phyloP scores from a whole-genome alignment of 2,113 vertebrate species.

The Scartelaos histophorus region DNA sequence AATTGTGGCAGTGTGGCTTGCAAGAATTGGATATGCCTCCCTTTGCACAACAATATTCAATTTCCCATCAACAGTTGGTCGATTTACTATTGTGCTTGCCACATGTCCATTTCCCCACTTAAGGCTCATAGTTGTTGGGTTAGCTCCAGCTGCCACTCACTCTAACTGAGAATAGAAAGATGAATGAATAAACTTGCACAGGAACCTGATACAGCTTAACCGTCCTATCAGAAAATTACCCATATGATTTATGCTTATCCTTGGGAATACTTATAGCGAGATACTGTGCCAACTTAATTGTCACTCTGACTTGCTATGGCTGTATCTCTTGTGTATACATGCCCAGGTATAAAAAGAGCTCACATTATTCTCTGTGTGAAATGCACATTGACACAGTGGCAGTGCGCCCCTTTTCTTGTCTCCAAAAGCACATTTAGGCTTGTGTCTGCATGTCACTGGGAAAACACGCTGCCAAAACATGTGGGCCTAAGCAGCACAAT shows the following conservation, averaged over 20 bases:
- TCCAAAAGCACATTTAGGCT: constrained; percentile 11
- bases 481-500: constrained; percentile 47
- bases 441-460: constrained; percentile 8
- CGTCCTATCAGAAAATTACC: neutral
- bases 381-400: constrained; percentile 10
- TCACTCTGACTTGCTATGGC: constrained; percentile 1
- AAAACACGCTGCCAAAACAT: constrained; percentile 20
- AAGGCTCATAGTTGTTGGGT: neutral
- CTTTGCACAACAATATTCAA: neutral
- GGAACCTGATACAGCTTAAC: neutral
- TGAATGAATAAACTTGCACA: neutral
- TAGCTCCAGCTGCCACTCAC: neutral
- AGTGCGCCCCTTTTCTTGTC: constrained; percentile 3
- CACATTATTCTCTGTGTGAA: constrained; percentile 9
- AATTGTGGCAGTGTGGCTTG: neutral
- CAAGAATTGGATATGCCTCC: neutral
- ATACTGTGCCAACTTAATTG: neutral
- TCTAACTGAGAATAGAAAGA: neutral
- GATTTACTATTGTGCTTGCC: neutral
- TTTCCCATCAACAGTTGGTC: neutral
- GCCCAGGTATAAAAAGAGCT: constrained; percentile 5
- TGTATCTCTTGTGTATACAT: constrained; percentile 5
- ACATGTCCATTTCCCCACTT: neutral
- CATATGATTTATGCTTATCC: constrained; percentile 3
- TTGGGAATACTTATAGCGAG: neutral